Base-by-base conservation (phyloP, 37 sponge, comb jelly and placozoan genomes). In the Corticium candelabrum region DNA sequence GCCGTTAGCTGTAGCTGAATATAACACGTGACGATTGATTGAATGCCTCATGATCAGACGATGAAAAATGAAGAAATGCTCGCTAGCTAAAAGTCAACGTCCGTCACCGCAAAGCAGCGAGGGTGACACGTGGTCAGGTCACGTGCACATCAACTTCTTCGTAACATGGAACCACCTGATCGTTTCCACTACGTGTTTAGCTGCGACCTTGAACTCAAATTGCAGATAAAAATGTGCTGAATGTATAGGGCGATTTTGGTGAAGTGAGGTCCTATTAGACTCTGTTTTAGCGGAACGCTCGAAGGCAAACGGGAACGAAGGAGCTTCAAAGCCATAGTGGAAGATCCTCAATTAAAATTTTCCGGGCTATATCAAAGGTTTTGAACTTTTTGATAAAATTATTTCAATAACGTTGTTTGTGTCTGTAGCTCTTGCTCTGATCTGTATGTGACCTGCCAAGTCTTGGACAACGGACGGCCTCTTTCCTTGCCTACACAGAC, bases 401-500 rank as follows among this genome's bases (percentile, higher is more conserved):
- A n/a, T 39, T 62, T 29, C n/a, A 41, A 40, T 40, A 41, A n/a
- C n/a, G n/a, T n/a, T n/a, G n/a, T n/a, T n/a, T n/a, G n/a, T n/a
- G n/a, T n/a, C n/a, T 3, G 34, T 32, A 86, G 85, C 62, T 50
- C 62, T 11, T 81, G 81, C 68, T 87, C 99, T 37, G 95, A 98
- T 68, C 84, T 98, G 38, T 89, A 86, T 37, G 90, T 98, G 30
- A 78, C 85, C 38, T 85, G 85, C 62, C 88, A 89, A 68, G 41
- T 98, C 50, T 94, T 85, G 69, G 84, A 93, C 36, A 80, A 88
- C 67, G 95, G 93, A 35, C 77, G 84, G 35, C 76, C 87, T 1
- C 76, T 98, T 34, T 86, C 90, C 39, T 84, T 95, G 1, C 93
- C 99, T 1, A 73, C 84, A 0, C 88, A 87, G 41, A 95, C 99